Conservation (phyloP, 2,888 invertebrate genomes). For the Calliphora vomitoria region DNA sequence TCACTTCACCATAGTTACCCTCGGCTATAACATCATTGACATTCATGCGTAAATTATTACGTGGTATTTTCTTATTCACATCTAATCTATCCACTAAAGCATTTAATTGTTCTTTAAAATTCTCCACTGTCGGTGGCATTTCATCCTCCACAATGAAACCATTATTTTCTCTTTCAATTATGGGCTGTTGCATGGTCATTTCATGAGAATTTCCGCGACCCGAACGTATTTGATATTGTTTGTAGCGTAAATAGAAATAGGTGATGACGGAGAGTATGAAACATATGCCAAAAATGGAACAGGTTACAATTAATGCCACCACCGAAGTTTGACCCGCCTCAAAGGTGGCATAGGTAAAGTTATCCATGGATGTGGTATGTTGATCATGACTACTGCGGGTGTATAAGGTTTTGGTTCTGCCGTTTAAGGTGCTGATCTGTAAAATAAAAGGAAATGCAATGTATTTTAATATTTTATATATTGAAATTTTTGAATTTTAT, state of each 20-base stretch:
- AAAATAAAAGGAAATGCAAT: background rate
- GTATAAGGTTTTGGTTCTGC: constrained; percentile 88
- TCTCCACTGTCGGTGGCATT: constrained; percentile 87
- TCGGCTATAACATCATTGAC: constrained; percentile 89
- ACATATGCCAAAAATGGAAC: constrained; percentile 88
- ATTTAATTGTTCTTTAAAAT: constrained; percentile 90
- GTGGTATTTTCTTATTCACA: constrained; percentile 85
- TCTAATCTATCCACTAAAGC: constrained; percentile 87
- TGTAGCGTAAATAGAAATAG: constrained; percentile 84
- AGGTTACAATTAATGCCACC: constrained; percentile 87
- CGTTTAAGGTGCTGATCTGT: constrained; percentile 86
- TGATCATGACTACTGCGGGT: constrained; percentile 86
- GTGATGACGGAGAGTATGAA: constrained; percentile 87
- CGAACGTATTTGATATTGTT: constrained; percentile 80
- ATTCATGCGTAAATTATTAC: constrained; percentile 90
- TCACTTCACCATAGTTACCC: constrained; percentile 92
- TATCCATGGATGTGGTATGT: constrained; percentile 80
- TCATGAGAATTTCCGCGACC: constrained; percentile 86
- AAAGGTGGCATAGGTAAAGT: constrained; percentile 81
- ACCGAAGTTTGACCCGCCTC: constrained; percentile 82
- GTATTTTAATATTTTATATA: too few relatives aligned
- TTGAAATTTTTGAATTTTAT: too few relatives aligned
- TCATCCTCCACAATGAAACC: constrained; percentile 92
- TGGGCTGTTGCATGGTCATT: constrained; percentile 91
- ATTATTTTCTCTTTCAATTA: constrained; percentile 91